Evolutionary conservation across 1,140 invertebrate genomes (phyloP).

Genomic region (Drosophila bipectinata): DNA sequence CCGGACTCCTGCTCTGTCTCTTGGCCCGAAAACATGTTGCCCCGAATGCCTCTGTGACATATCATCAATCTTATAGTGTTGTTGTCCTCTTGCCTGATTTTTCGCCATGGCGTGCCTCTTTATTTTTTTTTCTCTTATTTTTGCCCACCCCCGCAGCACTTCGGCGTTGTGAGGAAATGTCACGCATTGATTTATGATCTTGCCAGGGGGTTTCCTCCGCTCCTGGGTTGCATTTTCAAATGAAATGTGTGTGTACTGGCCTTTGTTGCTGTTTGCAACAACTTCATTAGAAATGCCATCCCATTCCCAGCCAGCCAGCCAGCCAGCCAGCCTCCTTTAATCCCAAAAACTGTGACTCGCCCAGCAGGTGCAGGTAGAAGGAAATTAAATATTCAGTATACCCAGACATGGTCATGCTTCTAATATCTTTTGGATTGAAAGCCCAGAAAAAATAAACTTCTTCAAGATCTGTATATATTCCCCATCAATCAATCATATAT

Average conservation of each 20-base stretch:
- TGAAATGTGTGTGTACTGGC: constrained; percentile 38
- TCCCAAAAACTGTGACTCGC: constrained; percentile 16
- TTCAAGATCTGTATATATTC: constrained; percentile 8
- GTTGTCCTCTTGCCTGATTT: constrained; percentile 11
- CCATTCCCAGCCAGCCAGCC: constrained; percentile 30
- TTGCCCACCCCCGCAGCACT: constrained; percentile 56
- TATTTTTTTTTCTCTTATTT: background rate
- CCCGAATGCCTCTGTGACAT: constrained; percentile 61
- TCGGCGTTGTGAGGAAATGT: constrained; percentile 72
- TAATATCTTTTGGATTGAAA: background rate
- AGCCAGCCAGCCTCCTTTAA: constrained; percentile 20
- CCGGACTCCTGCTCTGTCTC: constrained; percentile 6
- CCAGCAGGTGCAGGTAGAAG: constrained; percentile 35
- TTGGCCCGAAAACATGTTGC: constrained; percentile 49
- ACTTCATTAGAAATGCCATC: constrained; percentile 75
- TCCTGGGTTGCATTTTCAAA: constrained; percentile 46
- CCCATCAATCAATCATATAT: constrained; percentile 62
- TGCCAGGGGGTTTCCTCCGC: constrained; percentile 46
- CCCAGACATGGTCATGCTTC: background rate
- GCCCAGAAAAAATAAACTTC: background rate
- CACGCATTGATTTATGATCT: constrained; percentile 79
- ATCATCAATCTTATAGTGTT: constrained; percentile 66
- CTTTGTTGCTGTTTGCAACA: constrained; percentile 47
- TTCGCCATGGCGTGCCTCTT: constrained; percentile 32
- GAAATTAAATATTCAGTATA: constrained; percentile 8